Evolutionary conservation across 2,113 vertebrate genomes (phyloP).

Genomic region (Hemibagrus wyckioides): DNA sequence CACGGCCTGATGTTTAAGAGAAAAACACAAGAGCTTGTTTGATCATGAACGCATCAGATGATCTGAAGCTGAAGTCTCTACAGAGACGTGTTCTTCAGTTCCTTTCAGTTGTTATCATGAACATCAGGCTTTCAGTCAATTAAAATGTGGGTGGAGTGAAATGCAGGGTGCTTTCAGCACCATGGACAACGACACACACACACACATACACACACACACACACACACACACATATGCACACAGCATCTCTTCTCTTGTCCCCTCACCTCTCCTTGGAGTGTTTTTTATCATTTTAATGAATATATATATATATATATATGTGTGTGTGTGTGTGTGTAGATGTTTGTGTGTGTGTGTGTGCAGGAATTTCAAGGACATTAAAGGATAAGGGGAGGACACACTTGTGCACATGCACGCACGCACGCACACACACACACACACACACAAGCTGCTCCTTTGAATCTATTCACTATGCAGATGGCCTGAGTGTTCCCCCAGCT

Average conservation of each 20-base stretch:
- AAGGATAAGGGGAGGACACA: background rate
- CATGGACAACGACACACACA: slow-evolving; percentile 25
- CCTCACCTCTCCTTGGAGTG: background rate
- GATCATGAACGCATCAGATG: too few relatives aligned
- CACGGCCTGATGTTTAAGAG: too few relatives aligned
- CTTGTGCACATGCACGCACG: background rate
- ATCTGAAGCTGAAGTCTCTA: too few relatives aligned
- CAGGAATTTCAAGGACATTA: background rate
- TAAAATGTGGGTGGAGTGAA: background rate
- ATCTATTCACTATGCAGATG: slow-evolving; percentile 48
- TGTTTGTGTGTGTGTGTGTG: background rate
- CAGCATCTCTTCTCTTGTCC: background rate
- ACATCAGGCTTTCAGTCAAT: slow-evolving; percentile 10
- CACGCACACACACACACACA: slow-evolving; percentile 4
- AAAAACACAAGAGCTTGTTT: too few relatives aligned
- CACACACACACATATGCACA: background rate
- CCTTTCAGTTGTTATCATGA: background rate
- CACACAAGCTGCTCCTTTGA: slow-evolving; percentile 21
- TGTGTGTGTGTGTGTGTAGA: background rate
- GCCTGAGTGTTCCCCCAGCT: slow-evolving; percentile 20
- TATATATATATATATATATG: background rate
- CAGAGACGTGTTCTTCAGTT: too few relatives aligned
- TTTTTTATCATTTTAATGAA: background rate
- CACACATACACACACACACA: background rate
- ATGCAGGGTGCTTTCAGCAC: slow-evolving; percentile 35